These are phyloP conservation scores for Cephus nigrinus DNA, from an alignment of 2,888 invertebrate species.

Conservation along the genomic window DNA sequence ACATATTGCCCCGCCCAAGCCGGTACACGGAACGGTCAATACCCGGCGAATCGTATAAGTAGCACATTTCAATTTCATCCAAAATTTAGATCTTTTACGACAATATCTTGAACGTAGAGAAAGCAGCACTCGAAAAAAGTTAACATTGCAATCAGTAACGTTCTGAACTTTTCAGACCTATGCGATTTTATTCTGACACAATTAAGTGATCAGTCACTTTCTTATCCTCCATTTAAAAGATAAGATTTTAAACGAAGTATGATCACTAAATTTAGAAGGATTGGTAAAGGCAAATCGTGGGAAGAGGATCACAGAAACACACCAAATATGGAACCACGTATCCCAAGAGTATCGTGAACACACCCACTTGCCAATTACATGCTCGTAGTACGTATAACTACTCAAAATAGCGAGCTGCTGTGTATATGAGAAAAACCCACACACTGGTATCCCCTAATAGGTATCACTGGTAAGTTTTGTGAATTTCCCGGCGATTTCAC, in stretches of 20 bases:
- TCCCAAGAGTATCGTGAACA: conserved; percentile 19
- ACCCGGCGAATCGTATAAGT: conserved; percentile 32
- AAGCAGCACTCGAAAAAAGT: background rate
- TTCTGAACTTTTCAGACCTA: background rate
- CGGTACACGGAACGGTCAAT: conserved; percentile 55
- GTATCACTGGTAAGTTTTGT: background rate
- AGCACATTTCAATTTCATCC: background rate
- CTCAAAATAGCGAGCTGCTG: background rate
- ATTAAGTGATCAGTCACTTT: background rate
- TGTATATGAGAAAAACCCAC: background rate
- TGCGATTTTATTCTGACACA: background rate
- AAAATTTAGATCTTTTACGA: background rate
- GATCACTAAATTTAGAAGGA: background rate
- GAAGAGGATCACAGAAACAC: conserved; percentile 33
- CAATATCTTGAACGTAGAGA: background rate
- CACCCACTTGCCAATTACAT: conserved; percentile 34
- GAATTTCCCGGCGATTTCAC: background rate
- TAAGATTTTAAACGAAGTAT: background rate
- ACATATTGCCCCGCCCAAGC: conserved; percentile 65
- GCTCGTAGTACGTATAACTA: background rate
- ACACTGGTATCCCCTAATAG: background rate
- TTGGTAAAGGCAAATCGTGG: conserved; percentile 11
- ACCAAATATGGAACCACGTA: conserved; percentile 37
- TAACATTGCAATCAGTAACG: background rate
- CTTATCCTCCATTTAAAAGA: background rate